These are phyloP conservation scores for Tetragnatha montana DNA, from an alignment of 2,888 invertebrate genomes.

Conservation along the genomic window DNA sequence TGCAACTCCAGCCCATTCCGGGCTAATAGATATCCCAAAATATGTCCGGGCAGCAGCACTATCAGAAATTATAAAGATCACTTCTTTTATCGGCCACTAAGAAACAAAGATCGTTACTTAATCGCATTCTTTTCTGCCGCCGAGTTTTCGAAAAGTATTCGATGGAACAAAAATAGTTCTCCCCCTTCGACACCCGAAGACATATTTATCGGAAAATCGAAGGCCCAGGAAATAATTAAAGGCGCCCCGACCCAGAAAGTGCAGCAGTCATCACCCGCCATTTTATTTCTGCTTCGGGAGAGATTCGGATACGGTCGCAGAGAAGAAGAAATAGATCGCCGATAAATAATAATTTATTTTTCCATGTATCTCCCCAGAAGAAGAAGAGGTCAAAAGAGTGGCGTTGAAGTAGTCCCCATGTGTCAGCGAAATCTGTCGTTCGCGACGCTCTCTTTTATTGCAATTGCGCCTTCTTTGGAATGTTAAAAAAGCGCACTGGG, in stretches of 20 bases:
- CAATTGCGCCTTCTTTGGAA: too few species aligned
- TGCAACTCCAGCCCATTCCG: too few species aligned
- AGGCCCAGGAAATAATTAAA: conserved; percentile 36
- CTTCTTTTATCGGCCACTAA: background rate
- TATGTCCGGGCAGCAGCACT: too few species aligned
- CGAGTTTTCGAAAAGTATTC: background rate
- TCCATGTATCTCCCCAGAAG: conserved; percentile 19
- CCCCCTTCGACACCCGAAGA: background rate
- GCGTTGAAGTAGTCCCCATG: background rate
- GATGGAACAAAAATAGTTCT: conserved; percentile 19
- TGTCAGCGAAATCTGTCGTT: conserved; percentile 12
- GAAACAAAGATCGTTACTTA: conserved; percentile 11
- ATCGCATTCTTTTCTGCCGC: background rate
- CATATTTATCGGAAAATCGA: conserved; percentile 55
- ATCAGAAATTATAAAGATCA: background rate
- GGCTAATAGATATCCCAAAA: too few species aligned
- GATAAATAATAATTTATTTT: conserved; percentile 44
- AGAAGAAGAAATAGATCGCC: conserved; percentile 12
- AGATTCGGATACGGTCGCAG: conserved; percentile 13
- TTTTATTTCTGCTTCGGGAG: conserved; percentile 27
- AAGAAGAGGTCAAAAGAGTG: background rate
- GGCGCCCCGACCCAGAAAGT: background rate
- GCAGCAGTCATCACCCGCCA: background rate
- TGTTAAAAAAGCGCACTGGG: background rate
- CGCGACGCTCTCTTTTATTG: background rate